Conservation (phyloP, 2,888 invertebrate genomes). For the Tanytarsus gracilentus region DNA sequence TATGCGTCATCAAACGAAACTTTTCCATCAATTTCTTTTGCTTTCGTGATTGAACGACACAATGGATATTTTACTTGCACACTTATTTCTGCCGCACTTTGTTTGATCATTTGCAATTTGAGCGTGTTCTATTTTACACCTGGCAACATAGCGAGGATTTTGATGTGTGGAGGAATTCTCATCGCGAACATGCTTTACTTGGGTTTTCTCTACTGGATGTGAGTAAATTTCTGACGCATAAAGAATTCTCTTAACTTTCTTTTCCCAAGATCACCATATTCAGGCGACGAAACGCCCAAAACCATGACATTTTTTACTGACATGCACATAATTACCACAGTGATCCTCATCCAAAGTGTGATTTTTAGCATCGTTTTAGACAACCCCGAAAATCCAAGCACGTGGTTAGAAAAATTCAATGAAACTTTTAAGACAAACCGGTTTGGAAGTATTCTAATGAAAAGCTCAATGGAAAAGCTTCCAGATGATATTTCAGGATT, state of each 20-base stretch:
- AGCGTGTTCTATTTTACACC: conserved; percentile 51
- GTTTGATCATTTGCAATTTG: conserved; percentile 50
- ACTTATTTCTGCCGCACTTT: conserved; percentile 49
- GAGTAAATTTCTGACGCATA: conserved; percentile 33
- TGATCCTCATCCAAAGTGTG: neutral
- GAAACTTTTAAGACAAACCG: neutral
- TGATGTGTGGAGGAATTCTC: conserved; percentile 51
- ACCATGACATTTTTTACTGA: conserved; percentile 3
- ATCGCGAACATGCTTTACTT: conserved; percentile 52
- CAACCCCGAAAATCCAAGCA: neutral
- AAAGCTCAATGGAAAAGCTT: neutral
- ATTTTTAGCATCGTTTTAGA: neutral
- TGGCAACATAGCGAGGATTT: conserved; percentile 48
- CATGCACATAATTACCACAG: neutral
- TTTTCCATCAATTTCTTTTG: conserved; percentile 51
- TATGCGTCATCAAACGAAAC: conserved; percentile 52
- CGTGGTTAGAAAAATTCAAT: neutral
- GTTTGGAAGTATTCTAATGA: neutral
- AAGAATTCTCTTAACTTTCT: neutral
- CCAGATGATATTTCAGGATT: conserved; percentile 3
- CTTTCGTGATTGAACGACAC: conserved; percentile 50
- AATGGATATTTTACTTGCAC: conserved; percentile 49
- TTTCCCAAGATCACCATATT: neutral
- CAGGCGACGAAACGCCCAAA: conserved; percentile 3
- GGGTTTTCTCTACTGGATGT: conserved; percentile 52